Conservation (phyloP, 2,797 vertebrate genomes). For the Danionella dracula region DNA sequence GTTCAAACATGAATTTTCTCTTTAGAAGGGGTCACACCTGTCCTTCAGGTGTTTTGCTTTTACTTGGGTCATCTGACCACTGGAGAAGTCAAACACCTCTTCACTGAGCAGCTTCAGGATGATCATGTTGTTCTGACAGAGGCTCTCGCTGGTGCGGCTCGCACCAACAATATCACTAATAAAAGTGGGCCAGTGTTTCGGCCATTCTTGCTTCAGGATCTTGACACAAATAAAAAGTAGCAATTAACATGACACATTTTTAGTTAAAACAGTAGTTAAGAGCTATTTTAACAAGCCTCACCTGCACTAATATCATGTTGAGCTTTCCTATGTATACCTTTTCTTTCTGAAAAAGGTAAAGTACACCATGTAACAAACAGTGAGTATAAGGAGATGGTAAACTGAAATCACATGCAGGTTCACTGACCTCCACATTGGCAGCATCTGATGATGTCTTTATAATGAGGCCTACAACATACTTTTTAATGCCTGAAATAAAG, state of each 20-base stretch:
- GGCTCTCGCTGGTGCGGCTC: constrained; percentile 95
- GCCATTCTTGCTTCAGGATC: constrained; percentile 98
- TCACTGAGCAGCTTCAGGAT: constrained; percentile 96
- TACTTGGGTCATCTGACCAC: constrained; percentile 98
- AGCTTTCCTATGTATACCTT: constrained; percentile 98
- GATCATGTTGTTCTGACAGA: constrained; percentile 99
- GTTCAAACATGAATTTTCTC: not conserved
- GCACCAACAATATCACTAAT: constrained; percentile 98
- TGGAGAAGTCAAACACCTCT: constrained; percentile 98
- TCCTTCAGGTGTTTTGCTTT: constrained; percentile 99
- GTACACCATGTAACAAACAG: not conserved
- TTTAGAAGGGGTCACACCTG: constrained; percentile 68
- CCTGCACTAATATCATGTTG: constrained; percentile 99
- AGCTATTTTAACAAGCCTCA: constrained; percentile 57
- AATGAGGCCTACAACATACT: constrained; percentile 98
- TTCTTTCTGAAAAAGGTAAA: constrained; percentile 80
- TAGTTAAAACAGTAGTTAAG: not conserved
- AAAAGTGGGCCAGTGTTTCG: constrained; percentile 98
- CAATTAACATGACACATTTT: not conserved
- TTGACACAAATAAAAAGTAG: constrained; percentile 43
- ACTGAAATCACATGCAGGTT: not conserved
- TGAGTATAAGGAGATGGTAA: not conserved
- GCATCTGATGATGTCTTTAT: constrained; percentile 99
- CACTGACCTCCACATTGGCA: constrained; percentile 89
- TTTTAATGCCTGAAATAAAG: constrained; percentile 89